A percentile compares a stretch with the other conserved stretches of the same genome.
phyloP scores from a whole-genome alignment of 1,140 invertebrate species.

The Danaus melanippus region DNA sequence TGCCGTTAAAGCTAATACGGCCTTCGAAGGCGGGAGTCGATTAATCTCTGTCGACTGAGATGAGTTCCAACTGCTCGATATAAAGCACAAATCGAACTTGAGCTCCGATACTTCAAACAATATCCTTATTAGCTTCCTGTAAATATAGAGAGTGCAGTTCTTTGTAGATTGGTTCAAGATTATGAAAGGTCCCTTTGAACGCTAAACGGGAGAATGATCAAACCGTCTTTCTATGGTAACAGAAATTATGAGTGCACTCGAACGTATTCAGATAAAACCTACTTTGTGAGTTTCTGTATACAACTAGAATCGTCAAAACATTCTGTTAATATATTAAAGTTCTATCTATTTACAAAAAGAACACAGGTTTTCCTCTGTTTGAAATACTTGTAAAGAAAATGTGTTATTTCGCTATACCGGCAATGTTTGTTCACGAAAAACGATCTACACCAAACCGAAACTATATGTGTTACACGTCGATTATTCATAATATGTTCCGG shows the following conservation, averaged over 20 bases:
- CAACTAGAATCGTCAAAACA: not conserved
- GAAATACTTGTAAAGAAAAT: conserved; percentile 7
- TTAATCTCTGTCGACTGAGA: conserved; percentile 63
- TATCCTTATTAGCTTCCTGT: conserved; percentile 31
- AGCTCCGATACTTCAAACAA: conserved; percentile 37
- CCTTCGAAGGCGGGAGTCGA: conserved; percentile 49
- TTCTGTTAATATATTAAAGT: no score
- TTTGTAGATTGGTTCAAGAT: conserved; percentile 27
- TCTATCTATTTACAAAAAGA: not conserved
- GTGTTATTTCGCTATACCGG: no score
- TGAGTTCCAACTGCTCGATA: conserved; percentile 51
- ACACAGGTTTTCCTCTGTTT: not conserved
- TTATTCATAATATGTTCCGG: conserved; percentile 41
- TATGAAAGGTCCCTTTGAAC: conserved; percentile 38
- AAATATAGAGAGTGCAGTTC: conserved; percentile 23
- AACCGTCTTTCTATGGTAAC: conserved; percentile 32
- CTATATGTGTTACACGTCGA: conserved; percentile 38
- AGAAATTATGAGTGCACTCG: conserved; percentile 47
- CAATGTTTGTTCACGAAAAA: conserved; percentile 23
- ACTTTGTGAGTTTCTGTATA: conserved; percentile 9
- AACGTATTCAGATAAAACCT: conserved; percentile 42
- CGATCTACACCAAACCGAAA: conserved; percentile 31
- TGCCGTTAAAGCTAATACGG: conserved; percentile 65
- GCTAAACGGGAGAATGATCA: conserved; percentile 34
- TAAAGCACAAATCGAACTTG: conserved; percentile 45